These are phyloP conservation scores for Trachelus tabidus DNA, from an alignment of 2,888 invertebrate species.

Conservation along the genomic window DNA sequence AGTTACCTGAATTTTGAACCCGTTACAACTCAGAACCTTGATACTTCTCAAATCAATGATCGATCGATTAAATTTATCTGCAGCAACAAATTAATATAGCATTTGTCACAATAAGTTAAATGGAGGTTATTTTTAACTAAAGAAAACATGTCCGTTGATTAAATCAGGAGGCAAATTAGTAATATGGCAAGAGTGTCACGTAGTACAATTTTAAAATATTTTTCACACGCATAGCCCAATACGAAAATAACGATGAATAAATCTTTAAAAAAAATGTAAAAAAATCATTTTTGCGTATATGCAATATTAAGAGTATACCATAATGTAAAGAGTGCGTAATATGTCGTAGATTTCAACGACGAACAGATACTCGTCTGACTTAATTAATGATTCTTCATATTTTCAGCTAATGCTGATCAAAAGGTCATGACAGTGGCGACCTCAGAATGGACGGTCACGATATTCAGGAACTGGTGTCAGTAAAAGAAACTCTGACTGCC, in stretches of 20 bases:
- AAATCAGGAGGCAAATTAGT: neutral
- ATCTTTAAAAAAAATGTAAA: neutral
- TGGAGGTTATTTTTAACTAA: neutral
- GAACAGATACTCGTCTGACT: neutral
- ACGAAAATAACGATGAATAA: neutral
- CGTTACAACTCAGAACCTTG: neutral
- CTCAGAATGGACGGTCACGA: slow-evolving; percentile 45
- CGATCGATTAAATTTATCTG: neutral
- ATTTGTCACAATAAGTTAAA: neutral
- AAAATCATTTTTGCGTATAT: neutral
- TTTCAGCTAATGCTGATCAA: neutral
- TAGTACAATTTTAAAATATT: neutral
- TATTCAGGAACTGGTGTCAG: slow-evolving; percentile 33
- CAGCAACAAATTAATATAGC: neutral
- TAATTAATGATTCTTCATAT: neutral
- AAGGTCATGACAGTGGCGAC: slow-evolving; percentile 8
- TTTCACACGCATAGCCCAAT: neutral
- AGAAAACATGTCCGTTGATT: neutral
- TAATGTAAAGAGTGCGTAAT: too few species aligned
- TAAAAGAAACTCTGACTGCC: slow-evolving; percentile 32
- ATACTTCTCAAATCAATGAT: neutral
- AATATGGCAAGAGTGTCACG: neutral
- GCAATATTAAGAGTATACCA: neutral
- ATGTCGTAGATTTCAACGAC: too few species aligned
- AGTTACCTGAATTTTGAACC: neutral